Percentiles rank a stretch among this genome's conserved stretches.
Evolutionary conservation across 2,797 vertebrate genomes (phyloP).

Genomic region (Avahi laniger): DNA sequence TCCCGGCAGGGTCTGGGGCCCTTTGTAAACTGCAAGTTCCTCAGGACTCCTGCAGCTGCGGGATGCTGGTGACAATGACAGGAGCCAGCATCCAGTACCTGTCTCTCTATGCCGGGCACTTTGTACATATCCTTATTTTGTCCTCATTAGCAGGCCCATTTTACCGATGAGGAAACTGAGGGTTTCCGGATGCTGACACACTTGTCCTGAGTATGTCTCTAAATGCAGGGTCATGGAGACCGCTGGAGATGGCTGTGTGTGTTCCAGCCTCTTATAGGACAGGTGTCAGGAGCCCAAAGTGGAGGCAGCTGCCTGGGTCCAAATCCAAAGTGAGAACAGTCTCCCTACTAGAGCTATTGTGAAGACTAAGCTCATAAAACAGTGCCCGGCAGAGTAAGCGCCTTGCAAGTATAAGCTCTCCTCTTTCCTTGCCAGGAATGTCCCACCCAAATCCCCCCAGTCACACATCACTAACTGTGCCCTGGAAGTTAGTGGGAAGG

Average conservation of each 20-base stretch:
- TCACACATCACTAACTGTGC: not conserved
- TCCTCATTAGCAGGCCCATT: not conserved
- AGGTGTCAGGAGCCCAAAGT: not conserved
- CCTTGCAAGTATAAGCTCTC: not conserved
- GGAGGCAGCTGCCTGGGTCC: not conserved
- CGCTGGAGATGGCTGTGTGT: fast-evolving
- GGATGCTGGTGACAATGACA: not conserved
- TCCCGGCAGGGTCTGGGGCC: too few relatives aligned
- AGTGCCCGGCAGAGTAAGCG: fast-evolving
- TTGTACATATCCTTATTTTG: not conserved
- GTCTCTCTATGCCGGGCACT: not conserved
- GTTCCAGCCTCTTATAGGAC: not conserved
- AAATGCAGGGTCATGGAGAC: not conserved
- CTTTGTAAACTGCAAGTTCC: not conserved
- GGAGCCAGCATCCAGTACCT: not conserved
- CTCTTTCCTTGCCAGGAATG: not conserved
- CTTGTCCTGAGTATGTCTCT: not conserved
- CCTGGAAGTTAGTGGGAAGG: not conserved
- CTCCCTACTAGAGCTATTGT: fast-evolving
- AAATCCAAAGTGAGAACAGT: not conserved
- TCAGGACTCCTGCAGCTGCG: not conserved
- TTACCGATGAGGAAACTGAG: not conserved
- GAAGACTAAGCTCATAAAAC: not conserved
- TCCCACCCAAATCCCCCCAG: not conserved
- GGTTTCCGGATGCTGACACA: not conserved